A percentile compares a stretch with the other conserved stretches of the same genome.
phyloP scores from a whole-genome alignment of 2,888 invertebrate species.

The Syrphus vitripennis region DNA sequence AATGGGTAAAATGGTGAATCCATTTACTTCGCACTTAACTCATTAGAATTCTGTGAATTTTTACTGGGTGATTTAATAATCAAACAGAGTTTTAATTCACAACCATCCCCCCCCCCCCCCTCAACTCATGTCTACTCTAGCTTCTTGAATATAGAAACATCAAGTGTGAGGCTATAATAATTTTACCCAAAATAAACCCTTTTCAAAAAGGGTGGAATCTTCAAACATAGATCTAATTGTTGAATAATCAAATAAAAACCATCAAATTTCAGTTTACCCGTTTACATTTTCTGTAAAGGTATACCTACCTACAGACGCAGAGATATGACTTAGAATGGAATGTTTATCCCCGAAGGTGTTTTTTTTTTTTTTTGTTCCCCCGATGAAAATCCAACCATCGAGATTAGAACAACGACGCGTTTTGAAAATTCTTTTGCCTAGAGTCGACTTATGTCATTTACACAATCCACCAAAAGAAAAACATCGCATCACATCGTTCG shows the following conservation, averaged over 20 bases:
- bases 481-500: no score
- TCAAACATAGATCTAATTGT: conserved; percentile 63
- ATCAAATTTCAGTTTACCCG: conserved; percentile 71
- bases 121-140: no score
- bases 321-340: neutral
- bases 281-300: neutral
- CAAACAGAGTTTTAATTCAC: conserved; percentile 37
- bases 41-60: conserved; percentile 70
- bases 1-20: conserved; percentile 58
- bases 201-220: conserved; percentile 17
- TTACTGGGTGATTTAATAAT: conserved; percentile 71
- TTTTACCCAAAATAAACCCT: conserved; percentile 36
- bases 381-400: conserved; percentile 9
- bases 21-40: conserved; percentile 70
- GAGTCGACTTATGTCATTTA: conserved; percentile 46
- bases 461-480: conserved; percentile 33
- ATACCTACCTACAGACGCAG: no score
- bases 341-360: conserved; percentile 64
- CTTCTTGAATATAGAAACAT: neutral
- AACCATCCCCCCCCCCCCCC: neutral
- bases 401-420: conserved; percentile 31
- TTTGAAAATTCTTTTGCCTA: conserved; percentile 7
- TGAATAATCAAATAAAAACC: conserved; percentile 71
- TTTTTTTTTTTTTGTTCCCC: conserved; percentile 42
- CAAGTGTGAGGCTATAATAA: conserved; percentile 57